These are phyloP conservation scores for Amia ocellicauda DNA, from an alignment of 2,113 vertebrate species.

Conservation along the genomic window DNA sequence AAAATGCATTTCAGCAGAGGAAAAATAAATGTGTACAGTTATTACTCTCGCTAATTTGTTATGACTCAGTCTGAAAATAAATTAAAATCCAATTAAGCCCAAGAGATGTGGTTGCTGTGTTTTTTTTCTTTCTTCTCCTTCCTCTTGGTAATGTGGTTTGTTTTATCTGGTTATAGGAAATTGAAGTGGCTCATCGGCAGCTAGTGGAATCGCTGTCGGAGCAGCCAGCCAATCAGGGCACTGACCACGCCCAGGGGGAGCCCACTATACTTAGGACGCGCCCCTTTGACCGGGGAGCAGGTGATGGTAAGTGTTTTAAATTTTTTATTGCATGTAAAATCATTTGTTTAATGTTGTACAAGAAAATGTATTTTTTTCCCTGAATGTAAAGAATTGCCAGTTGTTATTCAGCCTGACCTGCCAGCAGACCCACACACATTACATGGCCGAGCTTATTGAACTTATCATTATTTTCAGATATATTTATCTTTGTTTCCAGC, in stretches of 20 bases:
- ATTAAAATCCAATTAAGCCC: neutral
- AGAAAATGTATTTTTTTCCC: too few relatives aligned
- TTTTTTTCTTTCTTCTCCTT: neutral
- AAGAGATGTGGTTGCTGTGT: neutral
- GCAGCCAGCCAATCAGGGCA: constrained; percentile 27
- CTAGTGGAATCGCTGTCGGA: constrained; percentile 50
- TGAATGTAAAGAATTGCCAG: too few relatives aligned
- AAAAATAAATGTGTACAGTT: neutral
- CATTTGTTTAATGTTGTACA: too few relatives aligned
- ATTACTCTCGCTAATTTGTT: neutral
- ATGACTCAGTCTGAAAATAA: neutral
- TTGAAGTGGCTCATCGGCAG: constrained; percentile 57
- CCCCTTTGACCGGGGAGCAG: constrained; percentile 48
- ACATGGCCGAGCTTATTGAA: too few relatives aligned
- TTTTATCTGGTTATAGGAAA: constrained; percentile 45
- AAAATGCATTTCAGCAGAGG: too few relatives aligned
- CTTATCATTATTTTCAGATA: too few relatives aligned
- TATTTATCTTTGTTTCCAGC: neutral
- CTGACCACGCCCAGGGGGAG: constrained; percentile 35
- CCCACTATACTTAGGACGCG: constrained; percentile 44
- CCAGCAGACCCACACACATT: too few relatives aligned
- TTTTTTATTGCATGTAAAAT: neutral
- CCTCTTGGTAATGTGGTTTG: too few relatives aligned
- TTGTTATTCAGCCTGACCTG: too few relatives aligned
- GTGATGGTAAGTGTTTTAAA: constrained; percentile 46